Conservation (phyloP, 1,140 invertebrate genomes). For the Monochamus saltuarius region DNA sequence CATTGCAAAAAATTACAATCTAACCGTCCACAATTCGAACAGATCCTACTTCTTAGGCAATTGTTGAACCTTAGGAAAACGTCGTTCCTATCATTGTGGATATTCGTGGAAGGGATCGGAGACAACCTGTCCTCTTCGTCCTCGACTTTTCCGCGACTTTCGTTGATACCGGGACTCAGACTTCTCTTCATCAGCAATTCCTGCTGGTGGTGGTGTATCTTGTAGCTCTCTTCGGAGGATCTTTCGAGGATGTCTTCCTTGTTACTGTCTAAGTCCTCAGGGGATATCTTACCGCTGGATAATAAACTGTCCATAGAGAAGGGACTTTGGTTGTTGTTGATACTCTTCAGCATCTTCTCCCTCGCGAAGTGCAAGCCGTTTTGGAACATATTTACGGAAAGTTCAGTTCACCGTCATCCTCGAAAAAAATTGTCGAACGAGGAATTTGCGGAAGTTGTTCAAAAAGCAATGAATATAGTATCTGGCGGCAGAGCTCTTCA, state of each 20-base stretch:
- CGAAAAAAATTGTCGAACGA: background rate
- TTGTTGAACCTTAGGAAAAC: constrained; percentile 43
- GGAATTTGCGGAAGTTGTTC: constrained; percentile 1
- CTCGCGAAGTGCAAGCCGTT: constrained; percentile 41
- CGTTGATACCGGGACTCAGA: background rate
- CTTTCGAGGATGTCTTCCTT: constrained; percentile 22
- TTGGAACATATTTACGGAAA: constrained; percentile 38
- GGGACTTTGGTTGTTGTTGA: constrained; percentile 47
- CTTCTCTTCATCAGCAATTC: constrained; percentile 18
- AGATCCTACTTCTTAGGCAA: constrained; percentile 45
- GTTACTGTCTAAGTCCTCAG: constrained; percentile 40
- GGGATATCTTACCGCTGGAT: constrained; percentile 43
- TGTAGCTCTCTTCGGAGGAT: constrained; percentile 14
- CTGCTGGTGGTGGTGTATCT: constrained; percentile 2
- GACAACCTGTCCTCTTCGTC: constrained; percentile 35
- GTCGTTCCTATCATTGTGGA: constrained; percentile 35
- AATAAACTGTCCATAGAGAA: constrained; percentile 51
- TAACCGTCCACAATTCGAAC: constrained; percentile 49
- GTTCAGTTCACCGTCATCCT: background rate
- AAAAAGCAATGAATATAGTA: constrained; percentile 12
- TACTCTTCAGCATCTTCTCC: constrained; percentile 46
- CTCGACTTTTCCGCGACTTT: constrained; percentile 9
- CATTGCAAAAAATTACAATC: constrained; percentile 51
- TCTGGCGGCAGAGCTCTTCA: constrained; percentile 2
- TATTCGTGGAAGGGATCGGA: constrained; percentile 18